Evolutionary conservation across 2,113 vertebrate genomes (phyloP).

Genomic region (Lagopus muta): DNA sequence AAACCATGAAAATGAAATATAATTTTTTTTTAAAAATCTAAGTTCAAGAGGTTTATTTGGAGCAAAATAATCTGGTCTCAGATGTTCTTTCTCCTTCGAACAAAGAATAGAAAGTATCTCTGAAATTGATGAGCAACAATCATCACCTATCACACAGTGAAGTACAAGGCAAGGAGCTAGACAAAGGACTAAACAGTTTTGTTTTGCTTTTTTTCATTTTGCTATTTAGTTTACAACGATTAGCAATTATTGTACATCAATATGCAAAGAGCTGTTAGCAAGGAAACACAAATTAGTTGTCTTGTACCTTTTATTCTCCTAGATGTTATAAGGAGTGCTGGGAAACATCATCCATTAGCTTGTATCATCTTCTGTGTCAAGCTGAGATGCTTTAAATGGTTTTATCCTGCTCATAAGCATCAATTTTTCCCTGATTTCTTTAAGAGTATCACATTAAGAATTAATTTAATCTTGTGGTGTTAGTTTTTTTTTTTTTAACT

Average conservation of each 20-base stretch:
- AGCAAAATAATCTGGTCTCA: neutral
- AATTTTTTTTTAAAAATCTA: neutral
- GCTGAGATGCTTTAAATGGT: neutral
- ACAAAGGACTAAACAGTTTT: neutral
- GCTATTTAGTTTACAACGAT: neutral
- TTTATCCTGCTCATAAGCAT: neutral
- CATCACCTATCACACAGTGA: neutral
- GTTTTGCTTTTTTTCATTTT: neutral
- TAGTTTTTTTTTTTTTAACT: neutral
- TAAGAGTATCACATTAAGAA: neutral
- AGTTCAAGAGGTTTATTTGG: neutral
- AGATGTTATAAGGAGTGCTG: neutral
- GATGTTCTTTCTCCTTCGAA: neutral
- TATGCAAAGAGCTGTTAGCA: neutral
- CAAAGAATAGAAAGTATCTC: neutral
- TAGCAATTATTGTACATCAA: neutral
- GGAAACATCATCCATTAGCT: neutral
- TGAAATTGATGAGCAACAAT: neutral
- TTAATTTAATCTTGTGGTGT: neutral
- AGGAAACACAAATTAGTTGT: neutral
- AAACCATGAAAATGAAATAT: neutral
- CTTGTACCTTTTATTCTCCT: neutral
- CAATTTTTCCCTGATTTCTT: neutral
- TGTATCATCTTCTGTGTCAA: neutral
- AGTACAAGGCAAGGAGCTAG: neutral